Base-by-base conservation (phyloP, 2,888 invertebrate genomes). In the Ptychoptera albimana region DNA sequence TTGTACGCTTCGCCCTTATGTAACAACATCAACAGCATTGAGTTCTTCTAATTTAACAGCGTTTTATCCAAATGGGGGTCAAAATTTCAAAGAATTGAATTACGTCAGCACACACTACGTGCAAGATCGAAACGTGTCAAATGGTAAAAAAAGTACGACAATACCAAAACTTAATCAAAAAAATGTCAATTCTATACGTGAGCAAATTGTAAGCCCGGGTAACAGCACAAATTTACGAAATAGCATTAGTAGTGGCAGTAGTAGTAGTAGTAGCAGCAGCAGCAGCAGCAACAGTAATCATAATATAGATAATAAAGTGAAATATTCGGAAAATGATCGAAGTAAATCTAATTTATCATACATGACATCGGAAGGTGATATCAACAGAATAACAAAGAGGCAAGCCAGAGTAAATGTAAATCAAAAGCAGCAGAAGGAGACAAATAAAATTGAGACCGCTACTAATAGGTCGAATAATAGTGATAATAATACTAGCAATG, bases 1-100 rank as follows among this genome's bases (percentile, higher is more conserved):
- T 68, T 91, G 91, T 64, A 87, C 88, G 16, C 72, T 89, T 37
- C 78, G 81, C 56, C 73, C 75, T 38, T 77, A 81, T 40, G 69
- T 58, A 65, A 72, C 53, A 57, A 65, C 6, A 53, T 53, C 37
- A 59, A 54, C 43, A 66, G 72, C 69, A 51, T 55, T 63, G 55
- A 64, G 63, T 56, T 63, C 64, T 53, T 63, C 64, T 55, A 66
- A 63, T 61, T 61, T 61, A 56, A 60, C 64, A 57, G 63, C 64
- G 62, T 61, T 63, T 57, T 61, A 62, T 53, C 56, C 60, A 60
- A 64, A 63, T 63, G 62, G 64, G 57, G 44, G 39, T 41, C 48
- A 46, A 48, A 43, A 45, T 43, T 39, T 46, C 36, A 49, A 49
- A 37, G 50, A 50, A 49, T 48, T 45, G 43, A 48, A 50, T 49